Conservation (phyloP, 1,140 invertebrate genomes). For the Marisa cornuarietis region DNA sequence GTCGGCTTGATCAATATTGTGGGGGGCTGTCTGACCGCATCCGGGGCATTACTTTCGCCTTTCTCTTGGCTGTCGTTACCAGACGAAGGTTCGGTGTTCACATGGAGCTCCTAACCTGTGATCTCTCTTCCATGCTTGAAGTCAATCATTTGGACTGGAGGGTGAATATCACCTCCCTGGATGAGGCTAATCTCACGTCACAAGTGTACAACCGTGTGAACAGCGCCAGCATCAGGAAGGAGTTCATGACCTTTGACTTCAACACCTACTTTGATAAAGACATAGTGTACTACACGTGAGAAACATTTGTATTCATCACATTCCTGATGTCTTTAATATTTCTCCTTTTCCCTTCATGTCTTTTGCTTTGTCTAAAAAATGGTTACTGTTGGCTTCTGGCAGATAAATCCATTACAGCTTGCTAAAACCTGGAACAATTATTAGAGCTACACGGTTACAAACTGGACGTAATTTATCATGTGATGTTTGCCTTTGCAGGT, state of each 20-base stretch:
- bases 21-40: constrained; percentile 20
- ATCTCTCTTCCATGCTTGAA: neutral
- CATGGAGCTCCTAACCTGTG: constrained; percentile 5
- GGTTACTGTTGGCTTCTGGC: too few relatives aligned
- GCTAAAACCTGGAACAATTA: too few relatives aligned
- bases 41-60: constrained; percentile 9
- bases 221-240: neutral
- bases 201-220: neutral
- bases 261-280: neutral
- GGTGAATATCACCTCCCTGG: neutral
- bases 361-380: too few relatives aligned
- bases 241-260: neutral
- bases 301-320: too few relatives aligned
- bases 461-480: too few relatives aligned
- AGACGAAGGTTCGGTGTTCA: constrained; percentile 12
- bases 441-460: too few relatives aligned
- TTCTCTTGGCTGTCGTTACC: constrained; percentile 14
- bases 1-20: neutral
- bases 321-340: too few relatives aligned
- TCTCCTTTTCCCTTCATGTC: too few relatives aligned
- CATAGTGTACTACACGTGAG: neutral
- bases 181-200: neutral
- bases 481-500: neutral
- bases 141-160: constrained; percentile 18
- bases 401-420: too few relatives aligned